These are phyloP conservation scores for Epinotia brunnichana DNA, from an alignment of 2,888 invertebrate species.

Conservation along the genomic window DNA sequence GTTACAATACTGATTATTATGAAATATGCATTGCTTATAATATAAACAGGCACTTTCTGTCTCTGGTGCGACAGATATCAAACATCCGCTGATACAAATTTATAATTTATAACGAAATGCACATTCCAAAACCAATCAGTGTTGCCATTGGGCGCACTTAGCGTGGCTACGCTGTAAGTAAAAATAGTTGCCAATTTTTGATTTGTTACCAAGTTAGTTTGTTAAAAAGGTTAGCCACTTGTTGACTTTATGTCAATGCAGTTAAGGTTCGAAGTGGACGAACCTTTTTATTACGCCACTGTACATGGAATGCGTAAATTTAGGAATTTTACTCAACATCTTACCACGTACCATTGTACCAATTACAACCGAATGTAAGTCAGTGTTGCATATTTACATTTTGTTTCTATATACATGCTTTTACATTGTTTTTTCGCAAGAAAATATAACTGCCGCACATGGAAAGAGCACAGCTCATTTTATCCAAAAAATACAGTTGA, in stretches of 20 bases:
- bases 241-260: no score
- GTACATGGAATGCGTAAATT: neutral
- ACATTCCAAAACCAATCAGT: neutral
- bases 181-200: neutral
- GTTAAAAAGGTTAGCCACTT: no score
- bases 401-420: neutral
- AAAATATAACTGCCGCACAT: slow-evolving; percentile 1
- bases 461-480: slow-evolving; percentile 33
- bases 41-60: slow-evolving; percentile 1
- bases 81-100: slow-evolving; percentile 1
- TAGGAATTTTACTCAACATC: neutral
- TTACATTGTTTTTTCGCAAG: neutral
- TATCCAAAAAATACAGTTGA: neutral
- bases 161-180: no score
- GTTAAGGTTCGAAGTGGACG: no score
- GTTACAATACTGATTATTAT: slow-evolving; percentile 7
- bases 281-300: no score
- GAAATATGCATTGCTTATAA: neutral
- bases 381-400: neutral
- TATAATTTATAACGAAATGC: neutral
- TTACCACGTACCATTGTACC: neutral
- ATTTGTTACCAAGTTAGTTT: neutral
- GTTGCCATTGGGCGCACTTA: neutral
- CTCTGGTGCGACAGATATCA: neutral
- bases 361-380: neutral